phyloP scores from a whole-genome alignment of 2,797 vertebrate genomes.

The Mormyrus hasselquistii region DNA sequence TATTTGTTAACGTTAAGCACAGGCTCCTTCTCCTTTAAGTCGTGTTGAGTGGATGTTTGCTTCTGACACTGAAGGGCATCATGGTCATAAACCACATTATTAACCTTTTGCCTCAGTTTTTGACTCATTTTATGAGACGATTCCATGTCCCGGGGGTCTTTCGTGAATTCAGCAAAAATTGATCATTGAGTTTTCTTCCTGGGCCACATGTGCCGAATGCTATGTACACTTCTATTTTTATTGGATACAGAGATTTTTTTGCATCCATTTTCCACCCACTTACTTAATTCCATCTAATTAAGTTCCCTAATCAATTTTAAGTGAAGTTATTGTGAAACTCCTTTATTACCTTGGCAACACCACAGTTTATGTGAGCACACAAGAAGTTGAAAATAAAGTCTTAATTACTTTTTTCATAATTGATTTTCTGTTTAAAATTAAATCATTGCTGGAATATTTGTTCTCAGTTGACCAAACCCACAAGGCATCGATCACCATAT shows the following conservation, averaged over 20 bases:
- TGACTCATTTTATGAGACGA: not conserved
- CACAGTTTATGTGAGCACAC: constrained; percentile 36
- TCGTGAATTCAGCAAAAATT: not conserved
- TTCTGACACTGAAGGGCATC: constrained; percentile 36
- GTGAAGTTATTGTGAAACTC: constrained; percentile 1
- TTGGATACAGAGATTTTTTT: not conserved
- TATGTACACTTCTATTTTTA: not conserved
- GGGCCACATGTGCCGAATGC: not conserved
- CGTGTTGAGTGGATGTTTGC: constrained; percentile 36
- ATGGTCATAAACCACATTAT: not conserved
- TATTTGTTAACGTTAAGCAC: not conserved
- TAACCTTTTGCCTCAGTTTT: not conserved
- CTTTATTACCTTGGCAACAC: constrained; percentile 63
- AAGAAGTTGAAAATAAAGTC: constrained; percentile 50
- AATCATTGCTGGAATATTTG: not conserved
- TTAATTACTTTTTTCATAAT: constrained; percentile 25
- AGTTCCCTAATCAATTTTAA: constrained; percentile 1
- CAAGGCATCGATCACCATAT: not conserved
- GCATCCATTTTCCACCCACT: not conserved
- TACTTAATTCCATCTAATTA: not conserved
- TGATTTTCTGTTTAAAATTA: not conserved
- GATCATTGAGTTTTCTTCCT: not conserved
- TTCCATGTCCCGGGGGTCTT: not conserved
- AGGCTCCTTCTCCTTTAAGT: not conserved
- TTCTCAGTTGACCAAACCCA: not conserved